A percentile compares a stretch with the other conserved stretches of the same genome.
Conservation (phyloP, 1,140 invertebrate genomes). For the Cydia fagiglandana region DNA sequence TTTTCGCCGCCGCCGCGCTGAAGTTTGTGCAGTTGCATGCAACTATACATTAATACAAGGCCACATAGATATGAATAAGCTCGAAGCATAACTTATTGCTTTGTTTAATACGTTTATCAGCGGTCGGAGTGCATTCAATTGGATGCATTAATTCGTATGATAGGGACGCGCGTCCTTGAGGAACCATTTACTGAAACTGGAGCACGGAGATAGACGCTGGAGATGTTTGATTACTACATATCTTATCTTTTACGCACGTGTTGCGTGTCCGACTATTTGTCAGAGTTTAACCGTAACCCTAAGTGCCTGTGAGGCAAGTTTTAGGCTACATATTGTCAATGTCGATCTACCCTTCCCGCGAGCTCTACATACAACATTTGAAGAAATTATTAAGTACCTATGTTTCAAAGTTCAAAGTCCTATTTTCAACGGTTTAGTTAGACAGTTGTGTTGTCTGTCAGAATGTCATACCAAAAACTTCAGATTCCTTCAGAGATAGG, state of each 20-base stretch:
- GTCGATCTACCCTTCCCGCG: too few species aligned
- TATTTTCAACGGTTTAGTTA: too few species aligned
- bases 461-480: too few species aligned
- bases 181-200: constrained; percentile 38
- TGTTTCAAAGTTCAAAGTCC: too few species aligned
- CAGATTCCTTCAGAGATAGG: too few species aligned
- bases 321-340: background rate
- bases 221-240: constrained; percentile 23
- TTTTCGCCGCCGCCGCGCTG: background rate
- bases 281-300: constrained; percentile 9
- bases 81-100: constrained; percentile 32
- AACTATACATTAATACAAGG: background rate
- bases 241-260: constrained; percentile 26
- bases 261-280: constrained; percentile 1
- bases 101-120: constrained; percentile 36
- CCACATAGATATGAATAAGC: constrained; percentile 29
- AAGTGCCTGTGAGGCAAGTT: background rate
- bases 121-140: constrained; percentile 33
- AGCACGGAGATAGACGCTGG: constrained; percentile 34
- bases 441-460: too few species aligned
- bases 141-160: constrained; percentile 27
- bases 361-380: too few species aligned
- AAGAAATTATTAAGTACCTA: too few species aligned
- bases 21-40: background rate
- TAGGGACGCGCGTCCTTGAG: constrained; percentile 37